Evolutionary conservation across 2,113 vertebrate genomes (phyloP).

Genomic region (Asarcornis scutulata): DNA sequence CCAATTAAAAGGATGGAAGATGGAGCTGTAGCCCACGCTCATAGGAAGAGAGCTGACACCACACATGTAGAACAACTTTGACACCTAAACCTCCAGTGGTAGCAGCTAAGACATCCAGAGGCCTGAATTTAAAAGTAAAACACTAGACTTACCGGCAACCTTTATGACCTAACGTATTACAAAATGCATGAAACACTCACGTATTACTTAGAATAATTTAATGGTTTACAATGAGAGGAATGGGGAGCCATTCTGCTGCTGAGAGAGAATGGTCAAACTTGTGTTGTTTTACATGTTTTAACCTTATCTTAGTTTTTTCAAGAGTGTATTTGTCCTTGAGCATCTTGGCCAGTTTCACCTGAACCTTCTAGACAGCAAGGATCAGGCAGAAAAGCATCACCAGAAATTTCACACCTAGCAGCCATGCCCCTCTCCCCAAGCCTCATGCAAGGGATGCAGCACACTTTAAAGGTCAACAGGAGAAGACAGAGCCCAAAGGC

Average conservation of each 20-base stretch:
- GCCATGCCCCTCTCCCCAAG: neutral
- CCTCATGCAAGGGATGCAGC: neutral
- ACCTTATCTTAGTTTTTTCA: neutral
- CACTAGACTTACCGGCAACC: neutral
- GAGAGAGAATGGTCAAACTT: neutral
- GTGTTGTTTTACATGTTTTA: neutral
- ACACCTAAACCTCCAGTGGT: conserved; percentile 42
- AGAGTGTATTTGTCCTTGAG: neutral
- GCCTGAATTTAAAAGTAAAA: neutral
- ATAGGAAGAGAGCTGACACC: conserved; percentile 47
- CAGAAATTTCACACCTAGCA: neutral
- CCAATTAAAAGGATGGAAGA: conserved; percentile 36
- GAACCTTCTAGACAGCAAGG: neutral
- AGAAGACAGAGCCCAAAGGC: neutral
- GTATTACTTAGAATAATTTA: neutral
- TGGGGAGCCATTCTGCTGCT: neutral
- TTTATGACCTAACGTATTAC: neutral
- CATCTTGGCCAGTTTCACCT: neutral
- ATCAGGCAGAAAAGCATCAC: neutral
- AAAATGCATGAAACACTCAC: conserved; percentile 10
- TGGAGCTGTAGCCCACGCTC: conserved; percentile 11
- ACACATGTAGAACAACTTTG: neutral
- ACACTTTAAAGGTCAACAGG: neutral
- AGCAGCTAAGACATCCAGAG: conserved; percentile 2
- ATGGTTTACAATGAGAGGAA: neutral